These are phyloP conservation scores for Temnopleurus reevesii DNA, from an alignment of 53 echinoderm and acorn worm genomes.

Conservation along the genomic window DNA sequence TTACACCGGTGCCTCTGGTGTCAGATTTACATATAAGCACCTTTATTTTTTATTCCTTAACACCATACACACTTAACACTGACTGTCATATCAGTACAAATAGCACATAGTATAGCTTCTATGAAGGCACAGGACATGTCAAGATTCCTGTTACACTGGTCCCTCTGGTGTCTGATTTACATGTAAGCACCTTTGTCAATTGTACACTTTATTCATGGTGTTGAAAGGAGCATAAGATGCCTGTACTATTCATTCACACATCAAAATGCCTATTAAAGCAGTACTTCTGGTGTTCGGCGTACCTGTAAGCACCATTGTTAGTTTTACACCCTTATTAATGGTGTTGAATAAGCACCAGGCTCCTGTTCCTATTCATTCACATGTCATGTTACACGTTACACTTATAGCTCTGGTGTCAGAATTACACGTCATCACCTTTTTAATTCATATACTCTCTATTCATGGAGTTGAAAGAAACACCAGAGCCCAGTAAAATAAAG, in stretches of 20 bases:
- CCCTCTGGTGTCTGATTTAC: conserved; percentile 84
- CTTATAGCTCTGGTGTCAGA: conserved; percentile 90
- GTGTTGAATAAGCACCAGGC: conserved; percentile 35
- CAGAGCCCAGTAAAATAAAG: too few relatives aligned
- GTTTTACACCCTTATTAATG: too few relatives aligned
- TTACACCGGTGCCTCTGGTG: conserved; percentile 84
- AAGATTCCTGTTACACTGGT: conserved; percentile 92
- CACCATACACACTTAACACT: too few relatives aligned
- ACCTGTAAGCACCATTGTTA: too few relatives aligned
- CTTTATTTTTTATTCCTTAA: too few relatives aligned
- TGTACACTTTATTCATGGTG: neutral
- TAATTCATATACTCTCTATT: neutral
- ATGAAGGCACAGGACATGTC: conserved; percentile 96
- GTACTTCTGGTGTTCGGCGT: conserved; percentile 78
- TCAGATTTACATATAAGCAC: conserved; percentile 66
- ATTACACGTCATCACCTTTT: conserved; percentile 57
- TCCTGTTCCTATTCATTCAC: too few relatives aligned
- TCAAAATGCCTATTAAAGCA: conserved; percentile 83
- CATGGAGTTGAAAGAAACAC: conserved; percentile 24
- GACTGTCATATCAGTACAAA: conserved; percentile 99
- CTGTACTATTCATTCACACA: too few relatives aligned
- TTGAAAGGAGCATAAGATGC: conserved; percentile 51
- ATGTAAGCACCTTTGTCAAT: conserved; percentile 36
- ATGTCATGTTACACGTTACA: conserved; percentile 87
- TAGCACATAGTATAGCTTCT: conserved; percentile 96